Evolutionary conservation across 2,888 invertebrate species (phyloP).

Genomic region (Xylota sylvarum): DNA sequence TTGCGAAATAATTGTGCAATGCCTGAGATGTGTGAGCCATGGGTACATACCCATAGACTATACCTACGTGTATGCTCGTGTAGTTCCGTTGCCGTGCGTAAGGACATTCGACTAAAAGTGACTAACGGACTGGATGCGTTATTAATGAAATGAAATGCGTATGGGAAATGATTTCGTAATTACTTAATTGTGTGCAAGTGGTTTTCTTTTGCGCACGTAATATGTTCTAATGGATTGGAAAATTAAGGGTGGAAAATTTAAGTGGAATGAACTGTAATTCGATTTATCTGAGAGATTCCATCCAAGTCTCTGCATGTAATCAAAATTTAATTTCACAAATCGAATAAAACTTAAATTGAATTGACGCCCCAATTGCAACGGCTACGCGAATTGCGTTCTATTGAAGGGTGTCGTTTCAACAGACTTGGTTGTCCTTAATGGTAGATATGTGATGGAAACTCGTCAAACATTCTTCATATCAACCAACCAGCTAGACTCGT

Average conservation of each 20-base stretch:
- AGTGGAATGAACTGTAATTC: slow-evolving; percentile 50
- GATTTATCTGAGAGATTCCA: slow-evolving; percentile 15
- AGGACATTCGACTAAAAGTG: slow-evolving; percentile 61
- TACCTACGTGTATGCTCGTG: background rate
- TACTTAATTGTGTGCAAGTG: slow-evolving; percentile 72
- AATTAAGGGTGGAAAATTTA: slow-evolving; percentile 49
- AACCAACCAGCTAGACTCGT: no score
- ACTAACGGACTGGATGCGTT: slow-evolving; percentile 71
- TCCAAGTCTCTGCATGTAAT: no score
- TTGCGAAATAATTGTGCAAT: slow-evolving; percentile 57
- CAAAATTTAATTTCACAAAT: no score
- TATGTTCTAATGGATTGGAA: slow-evolving; percentile 68
- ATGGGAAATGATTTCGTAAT: slow-evolving; percentile 69
- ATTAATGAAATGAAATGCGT: slow-evolving; percentile 70
- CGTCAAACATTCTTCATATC: no score
- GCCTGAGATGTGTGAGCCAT: slow-evolving; percentile 28
- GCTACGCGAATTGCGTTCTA: no score
- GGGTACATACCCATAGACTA: background rate
- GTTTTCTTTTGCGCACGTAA: slow-evolving; percentile 56
- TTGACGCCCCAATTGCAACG: no score
- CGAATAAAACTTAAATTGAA: no score
- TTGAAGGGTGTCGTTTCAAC: no score
- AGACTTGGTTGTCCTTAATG: no score
- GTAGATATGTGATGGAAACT: no score
- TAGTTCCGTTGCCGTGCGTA: slow-evolving; percentile 4